Evolutionary conservation across 2,113 vertebrate genomes (phyloP).

Genomic region (Spilogale gracilis): DNA sequence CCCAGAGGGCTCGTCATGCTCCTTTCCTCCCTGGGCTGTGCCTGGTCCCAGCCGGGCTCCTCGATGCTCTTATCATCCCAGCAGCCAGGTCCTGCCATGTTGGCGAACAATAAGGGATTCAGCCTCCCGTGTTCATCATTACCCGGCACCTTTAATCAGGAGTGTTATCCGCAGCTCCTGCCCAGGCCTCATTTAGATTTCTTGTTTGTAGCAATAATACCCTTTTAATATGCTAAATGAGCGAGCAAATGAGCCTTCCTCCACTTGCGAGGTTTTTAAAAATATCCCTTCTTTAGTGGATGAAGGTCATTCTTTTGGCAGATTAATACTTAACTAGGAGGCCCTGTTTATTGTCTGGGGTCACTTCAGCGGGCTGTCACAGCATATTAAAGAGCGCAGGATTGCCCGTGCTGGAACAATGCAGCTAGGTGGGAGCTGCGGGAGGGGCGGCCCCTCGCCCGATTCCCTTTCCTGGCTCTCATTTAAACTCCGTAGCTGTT

Average conservation of each 20-base stretch:
- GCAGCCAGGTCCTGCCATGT: constrained; percentile 63
- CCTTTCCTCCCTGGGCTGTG: fast-evolving
- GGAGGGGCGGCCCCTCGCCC: fast-evolving
- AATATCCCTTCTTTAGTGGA: constrained; percentile 72
- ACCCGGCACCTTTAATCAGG: constrained; percentile 84
- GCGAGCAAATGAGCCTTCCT: constrained; percentile 84
- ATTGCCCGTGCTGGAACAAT: neutral
- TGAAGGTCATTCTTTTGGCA: constrained; percentile 85
- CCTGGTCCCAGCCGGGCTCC: fast-evolving
- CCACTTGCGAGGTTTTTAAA: constrained; percentile 70
- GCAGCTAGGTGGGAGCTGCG: constrained; percentile 11
- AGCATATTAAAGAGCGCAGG: constrained; percentile 55
- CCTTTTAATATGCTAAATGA: constrained; percentile 88
- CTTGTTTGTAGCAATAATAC: constrained; percentile 88
- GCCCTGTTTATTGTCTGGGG: constrained; percentile 71
- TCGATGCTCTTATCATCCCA: fast-evolving
- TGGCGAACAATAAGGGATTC: constrained; percentile 68
- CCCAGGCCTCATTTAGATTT: constrained; percentile 84
- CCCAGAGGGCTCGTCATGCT: fast-evolving
- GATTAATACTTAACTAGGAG: constrained; percentile 70
- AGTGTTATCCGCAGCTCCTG: constrained; percentile 79
- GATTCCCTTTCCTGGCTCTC: neutral
- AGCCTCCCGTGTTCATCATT: constrained; percentile 66
- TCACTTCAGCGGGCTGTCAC: constrained; percentile 66
- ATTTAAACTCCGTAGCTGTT: constrained; percentile 74